Percentiles rank a stretch among this genome's conserved stretches.
phyloP scores from a whole-genome alignment of 2,888 invertebrate genomes.

The Leptinotarsa juncta region DNA sequence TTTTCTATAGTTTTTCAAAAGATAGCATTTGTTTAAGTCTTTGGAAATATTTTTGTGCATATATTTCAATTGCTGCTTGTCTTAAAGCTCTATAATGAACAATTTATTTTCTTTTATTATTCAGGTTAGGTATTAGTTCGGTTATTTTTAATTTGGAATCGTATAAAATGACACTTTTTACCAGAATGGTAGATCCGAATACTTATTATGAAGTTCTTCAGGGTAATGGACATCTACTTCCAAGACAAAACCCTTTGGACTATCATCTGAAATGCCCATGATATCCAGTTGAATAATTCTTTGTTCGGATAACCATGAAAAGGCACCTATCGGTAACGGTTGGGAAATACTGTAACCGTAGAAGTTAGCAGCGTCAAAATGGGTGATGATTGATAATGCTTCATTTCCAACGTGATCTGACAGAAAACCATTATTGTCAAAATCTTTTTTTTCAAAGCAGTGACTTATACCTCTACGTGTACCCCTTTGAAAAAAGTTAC shows the following conservation, averaged over 20 bases:
- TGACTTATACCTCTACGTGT: background rate
- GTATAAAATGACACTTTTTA: no score
- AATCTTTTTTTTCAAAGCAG: background rate
- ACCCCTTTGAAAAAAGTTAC: no score
- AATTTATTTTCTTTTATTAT: constrained; percentile 7
- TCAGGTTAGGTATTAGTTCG: constrained; percentile 11
- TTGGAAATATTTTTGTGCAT: constrained; percentile 60
- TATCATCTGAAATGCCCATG: no score
- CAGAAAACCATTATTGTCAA: constrained; percentile 4
- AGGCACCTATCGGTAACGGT: constrained; percentile 12
- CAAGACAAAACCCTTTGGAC: no score
- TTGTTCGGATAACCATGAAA: no score
- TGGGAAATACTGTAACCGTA: constrained; percentile 26
- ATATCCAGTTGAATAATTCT: background rate
- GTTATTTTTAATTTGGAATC: no score
- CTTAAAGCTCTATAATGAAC: constrained; percentile 1
- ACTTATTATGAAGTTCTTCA: no score
- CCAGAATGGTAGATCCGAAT: no score
- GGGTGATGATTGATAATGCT: constrained; percentile 16
- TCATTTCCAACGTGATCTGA: constrained; percentile 13
- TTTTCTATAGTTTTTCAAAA: constrained; percentile 64
- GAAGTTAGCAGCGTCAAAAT: constrained; percentile 26
- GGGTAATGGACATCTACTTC: no score
- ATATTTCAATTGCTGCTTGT: constrained; percentile 37
- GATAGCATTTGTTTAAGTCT: constrained; percentile 61